Conservation (phyloP, 2,797 vertebrate species). For the Octomys mimax region DNA sequence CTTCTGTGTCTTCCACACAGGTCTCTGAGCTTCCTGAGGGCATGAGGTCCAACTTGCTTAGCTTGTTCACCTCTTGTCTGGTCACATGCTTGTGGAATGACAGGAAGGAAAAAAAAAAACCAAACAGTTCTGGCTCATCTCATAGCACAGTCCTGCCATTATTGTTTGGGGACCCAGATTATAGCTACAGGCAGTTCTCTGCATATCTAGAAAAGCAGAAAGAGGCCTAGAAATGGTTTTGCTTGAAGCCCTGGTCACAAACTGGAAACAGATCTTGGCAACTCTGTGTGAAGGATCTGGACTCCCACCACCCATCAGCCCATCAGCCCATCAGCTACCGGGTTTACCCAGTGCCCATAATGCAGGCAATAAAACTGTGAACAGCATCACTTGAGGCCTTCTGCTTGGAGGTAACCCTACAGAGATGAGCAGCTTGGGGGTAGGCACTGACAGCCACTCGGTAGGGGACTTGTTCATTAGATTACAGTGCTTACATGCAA, state of each 20-base stretch:
- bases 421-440: not conserved
- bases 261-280: not conserved
- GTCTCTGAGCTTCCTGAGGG: not conserved
- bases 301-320: not conserved
- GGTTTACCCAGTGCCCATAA: not conserved
- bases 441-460: not conserved
- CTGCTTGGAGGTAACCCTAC: not conserved
- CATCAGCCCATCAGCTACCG: not conserved
- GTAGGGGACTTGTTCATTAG: not conserved
- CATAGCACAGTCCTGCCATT: not conserved
- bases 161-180: not conserved
- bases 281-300: not conserved
- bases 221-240: not conserved
- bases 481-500: not conserved
- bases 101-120: constrained; percentile 44
- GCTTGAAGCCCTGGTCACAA: not conserved
- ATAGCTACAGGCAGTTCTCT: not conserved
- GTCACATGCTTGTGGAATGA: not conserved
- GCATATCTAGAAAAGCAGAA: not conserved
- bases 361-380: not conserved
- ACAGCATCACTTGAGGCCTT: not conserved
- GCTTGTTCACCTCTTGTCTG: not conserved
- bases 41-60: not conserved
- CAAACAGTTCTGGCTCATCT: not conserved
- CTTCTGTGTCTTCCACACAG: not conserved